These are phyloP conservation scores for Dicerorhinus sumatrensis DNA, from an alignment of 2,113 vertebrate genomes.

Conservation along the genomic window DNA sequence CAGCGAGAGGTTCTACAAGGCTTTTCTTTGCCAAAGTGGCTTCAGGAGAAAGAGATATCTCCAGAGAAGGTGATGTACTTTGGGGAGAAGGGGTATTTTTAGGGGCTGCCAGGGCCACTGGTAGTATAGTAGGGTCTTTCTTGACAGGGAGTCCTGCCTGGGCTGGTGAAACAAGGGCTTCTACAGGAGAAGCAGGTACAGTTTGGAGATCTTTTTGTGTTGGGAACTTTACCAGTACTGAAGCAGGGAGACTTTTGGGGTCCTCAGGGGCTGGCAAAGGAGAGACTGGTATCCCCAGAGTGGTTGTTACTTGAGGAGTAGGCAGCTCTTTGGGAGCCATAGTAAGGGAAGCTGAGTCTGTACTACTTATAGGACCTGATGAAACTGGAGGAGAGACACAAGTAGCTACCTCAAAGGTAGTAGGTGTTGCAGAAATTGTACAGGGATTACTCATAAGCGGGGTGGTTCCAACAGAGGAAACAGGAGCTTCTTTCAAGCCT, in stretches of 20 bases:
- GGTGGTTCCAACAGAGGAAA: constrained; percentile 40
- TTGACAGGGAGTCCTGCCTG: constrained; percentile 8
- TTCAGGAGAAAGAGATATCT: constrained; percentile 29
- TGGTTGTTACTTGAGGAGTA: neutral
- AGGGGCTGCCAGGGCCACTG: neutral
- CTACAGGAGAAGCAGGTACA: neutral
- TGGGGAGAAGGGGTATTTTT: neutral
- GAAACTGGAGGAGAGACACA: constrained; percentile 1
- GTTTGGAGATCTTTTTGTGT: neutral
- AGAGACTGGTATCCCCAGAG: constrained; percentile 34
- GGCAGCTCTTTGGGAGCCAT: neutral
- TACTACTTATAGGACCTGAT: neutral
- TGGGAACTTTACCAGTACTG: constrained; percentile 44
- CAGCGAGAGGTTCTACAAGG: neutral
- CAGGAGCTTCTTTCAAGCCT: constrained; percentile 5
- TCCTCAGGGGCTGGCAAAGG: constrained; percentile 40
- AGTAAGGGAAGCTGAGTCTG: neutral
- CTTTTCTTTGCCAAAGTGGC: constrained; percentile 1
- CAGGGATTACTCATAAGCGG: constrained; percentile 7
- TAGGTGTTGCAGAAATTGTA: neutral
- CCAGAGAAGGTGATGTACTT: constrained; percentile 18
- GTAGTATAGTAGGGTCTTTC: constrained; percentile 4
- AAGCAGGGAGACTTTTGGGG: neutral
- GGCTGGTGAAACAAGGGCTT: neutral
- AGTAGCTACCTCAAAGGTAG: neutral